phyloP scores from a whole-genome alignment of 23 tunicate species.

The Oikopleura vanhoeffeni region DNA sequence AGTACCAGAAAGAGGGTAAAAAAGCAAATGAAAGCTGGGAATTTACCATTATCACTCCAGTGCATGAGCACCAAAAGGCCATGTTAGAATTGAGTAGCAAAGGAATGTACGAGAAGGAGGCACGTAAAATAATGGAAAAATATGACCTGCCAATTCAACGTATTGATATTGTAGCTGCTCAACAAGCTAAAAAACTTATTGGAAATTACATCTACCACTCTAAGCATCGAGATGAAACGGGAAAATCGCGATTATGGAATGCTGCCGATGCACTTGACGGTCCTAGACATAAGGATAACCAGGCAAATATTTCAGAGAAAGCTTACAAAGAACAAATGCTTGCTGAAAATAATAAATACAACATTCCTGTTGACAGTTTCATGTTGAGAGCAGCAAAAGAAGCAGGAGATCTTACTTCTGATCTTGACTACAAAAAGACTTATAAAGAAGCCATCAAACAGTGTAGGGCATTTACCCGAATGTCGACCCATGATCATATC shows the following conservation, averaged over 20 bases:
- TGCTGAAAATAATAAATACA: conserved; percentile 63
- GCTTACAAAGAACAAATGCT: conserved; percentile 79
- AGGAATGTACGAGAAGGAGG: conserved; percentile 27
- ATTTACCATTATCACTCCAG: conserved; percentile 11
- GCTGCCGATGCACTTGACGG: conserved; percentile 11
- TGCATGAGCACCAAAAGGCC: conserved; percentile 15
- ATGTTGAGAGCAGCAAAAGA: background rate
- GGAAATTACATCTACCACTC: background rate
- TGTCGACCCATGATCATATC: background rate
- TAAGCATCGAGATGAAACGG: conserved; percentile 1
- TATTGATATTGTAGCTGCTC: conserved; percentile 58
- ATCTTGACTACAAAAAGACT: conserved; percentile 36
- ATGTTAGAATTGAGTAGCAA: background rate
- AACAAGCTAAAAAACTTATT: conserved; percentile 5
- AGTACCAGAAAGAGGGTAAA: background rate
- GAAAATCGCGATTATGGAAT: background rate
- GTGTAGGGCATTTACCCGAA: background rate
- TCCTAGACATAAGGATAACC: conserved; percentile 6
- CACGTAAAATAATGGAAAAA: conserved; percentile 61
- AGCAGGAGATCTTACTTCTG: background rate
- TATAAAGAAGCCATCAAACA: conserved; percentile 31
- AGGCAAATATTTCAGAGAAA: conserved; percentile 24
- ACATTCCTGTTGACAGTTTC: conserved; percentile 46
- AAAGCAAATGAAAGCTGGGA: background rate
- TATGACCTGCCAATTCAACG: conserved; percentile 66